Evolutionary conservation across 2,113 vertebrate genomes (phyloP).

Genomic region (Glareola pratincola): DNA sequence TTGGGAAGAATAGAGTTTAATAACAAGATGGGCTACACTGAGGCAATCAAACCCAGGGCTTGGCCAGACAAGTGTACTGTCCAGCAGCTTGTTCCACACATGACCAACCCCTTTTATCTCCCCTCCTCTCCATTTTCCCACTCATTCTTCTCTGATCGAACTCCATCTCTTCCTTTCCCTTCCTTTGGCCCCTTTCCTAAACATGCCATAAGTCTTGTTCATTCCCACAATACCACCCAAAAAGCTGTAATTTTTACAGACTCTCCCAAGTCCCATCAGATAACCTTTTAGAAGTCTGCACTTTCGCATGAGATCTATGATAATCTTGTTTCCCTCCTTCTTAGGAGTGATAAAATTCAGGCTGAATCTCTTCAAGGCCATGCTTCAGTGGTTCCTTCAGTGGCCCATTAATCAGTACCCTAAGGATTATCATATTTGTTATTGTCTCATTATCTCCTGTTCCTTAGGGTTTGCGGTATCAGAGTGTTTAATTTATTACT

Average conservation of each 20-base stretch:
- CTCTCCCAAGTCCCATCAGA: neutral
- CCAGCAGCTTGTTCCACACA: neutral
- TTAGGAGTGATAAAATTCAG: neutral
- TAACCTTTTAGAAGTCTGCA: neutral
- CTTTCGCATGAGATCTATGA: neutral
- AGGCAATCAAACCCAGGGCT: neutral
- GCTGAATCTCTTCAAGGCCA: neutral
- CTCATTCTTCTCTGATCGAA: neutral
- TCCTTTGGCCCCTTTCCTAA: neutral
- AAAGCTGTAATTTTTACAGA: neutral
- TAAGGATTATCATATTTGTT: neutral
- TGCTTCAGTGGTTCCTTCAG: neutral
- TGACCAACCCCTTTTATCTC: fast-evolving
- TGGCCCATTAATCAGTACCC: neutral
- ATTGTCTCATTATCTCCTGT: neutral
- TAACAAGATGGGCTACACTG: neutral
- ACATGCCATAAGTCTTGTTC: neutral
- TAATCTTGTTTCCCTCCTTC: neutral
- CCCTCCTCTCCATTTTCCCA: neutral
- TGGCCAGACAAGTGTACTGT: neutral
- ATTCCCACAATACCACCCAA: neutral
- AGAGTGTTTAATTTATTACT: neutral
- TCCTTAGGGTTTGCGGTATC: neutral
- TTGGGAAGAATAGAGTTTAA: neutral
- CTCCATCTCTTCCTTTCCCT: neutral